A percentile compares a stretch with the other conserved stretches of the same genome.
These are phyloP conservation scores for Bombyx huttoni DNA, from an alignment of 2,888 invertebrate genomes.

Conservation along the genomic window DNA sequence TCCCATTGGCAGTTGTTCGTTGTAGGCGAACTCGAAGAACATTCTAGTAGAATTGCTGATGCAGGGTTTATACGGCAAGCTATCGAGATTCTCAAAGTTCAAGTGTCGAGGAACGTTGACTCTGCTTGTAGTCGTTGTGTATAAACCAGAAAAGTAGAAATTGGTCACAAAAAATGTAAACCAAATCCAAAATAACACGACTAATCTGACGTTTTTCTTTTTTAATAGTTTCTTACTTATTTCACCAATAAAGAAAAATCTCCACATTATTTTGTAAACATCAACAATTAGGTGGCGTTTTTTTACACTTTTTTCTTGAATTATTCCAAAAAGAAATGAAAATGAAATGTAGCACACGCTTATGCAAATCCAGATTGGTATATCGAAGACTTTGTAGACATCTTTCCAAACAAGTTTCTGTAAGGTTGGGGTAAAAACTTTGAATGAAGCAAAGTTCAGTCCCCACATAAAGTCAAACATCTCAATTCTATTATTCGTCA, in stretches of 20 bases:
- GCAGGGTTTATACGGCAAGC: slow-evolving; percentile 29
- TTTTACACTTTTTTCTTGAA: slow-evolving; percentile 10
- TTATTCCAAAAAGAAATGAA: slow-evolving; percentile 12
- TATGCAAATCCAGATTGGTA: slow-evolving; percentile 30
- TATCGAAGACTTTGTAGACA: slow-evolving; percentile 30
- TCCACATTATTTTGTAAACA: slow-evolving; percentile 27
- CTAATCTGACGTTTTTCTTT: slow-evolving; percentile 19
- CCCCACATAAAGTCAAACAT: slow-evolving; percentile 39
- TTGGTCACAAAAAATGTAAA: slow-evolving; percentile 39
- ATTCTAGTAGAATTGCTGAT: slow-evolving; percentile 21
- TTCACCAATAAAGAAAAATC: slow-evolving; percentile 28
- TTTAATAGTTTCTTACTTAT: slow-evolving; percentile 20
- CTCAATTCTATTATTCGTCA: slow-evolving; percentile 31
- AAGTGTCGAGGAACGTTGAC: slow-evolving; percentile 17
- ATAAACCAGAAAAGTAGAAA: slow-evolving; percentile 41
- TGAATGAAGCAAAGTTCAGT: slow-evolving; percentile 23
- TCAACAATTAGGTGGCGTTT: slow-evolving; percentile 12
- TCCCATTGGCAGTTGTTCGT: slow-evolving; percentile 24
- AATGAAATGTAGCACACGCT: slow-evolving; percentile 16
- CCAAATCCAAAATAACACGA: slow-evolving; percentile 38
- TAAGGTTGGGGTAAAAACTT: slow-evolving; percentile 24
- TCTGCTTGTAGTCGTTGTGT: slow-evolving; percentile 31
- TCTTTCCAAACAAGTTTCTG: slow-evolving; percentile 28
- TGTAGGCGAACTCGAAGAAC: slow-evolving; percentile 27
- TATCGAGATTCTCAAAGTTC: slow-evolving; percentile 16